These are phyloP conservation scores for Eufriesea mexicana DNA, from an alignment of 1,140 invertebrate genomes.

Conservation along the genomic window DNA sequence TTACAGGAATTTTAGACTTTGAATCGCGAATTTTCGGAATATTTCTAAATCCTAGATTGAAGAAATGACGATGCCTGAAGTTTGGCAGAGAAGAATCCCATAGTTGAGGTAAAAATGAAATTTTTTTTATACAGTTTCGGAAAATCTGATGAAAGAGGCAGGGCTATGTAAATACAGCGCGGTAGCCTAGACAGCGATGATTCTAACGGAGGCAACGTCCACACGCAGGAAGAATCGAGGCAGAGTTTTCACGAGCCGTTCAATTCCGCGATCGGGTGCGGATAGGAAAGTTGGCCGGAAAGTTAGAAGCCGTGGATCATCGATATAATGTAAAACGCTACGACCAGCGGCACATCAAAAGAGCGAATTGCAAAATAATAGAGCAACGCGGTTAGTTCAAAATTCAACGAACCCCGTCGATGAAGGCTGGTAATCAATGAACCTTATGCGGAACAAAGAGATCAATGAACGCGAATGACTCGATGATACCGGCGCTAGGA, in stretches of 20 bases:
- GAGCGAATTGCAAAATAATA: constrained; percentile 48
- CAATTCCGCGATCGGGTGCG: background rate
- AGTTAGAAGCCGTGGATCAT: constrained; percentile 17
- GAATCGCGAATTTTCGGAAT: no score
- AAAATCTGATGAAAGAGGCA: no score
- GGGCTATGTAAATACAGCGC: no score
- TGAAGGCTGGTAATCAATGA: constrained; percentile 39
- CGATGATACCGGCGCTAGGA: constrained; percentile 33
- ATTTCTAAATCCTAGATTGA: no score
- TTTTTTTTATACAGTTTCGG: no score
- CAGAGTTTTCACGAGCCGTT: background rate
- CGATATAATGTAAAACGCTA: constrained; percentile 29
- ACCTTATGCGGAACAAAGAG: constrained; percentile 39
- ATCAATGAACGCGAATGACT: constrained; percentile 54
- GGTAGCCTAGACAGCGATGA: background rate
- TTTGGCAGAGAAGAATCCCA: no score
- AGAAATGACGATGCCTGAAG: no score
- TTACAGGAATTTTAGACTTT: no score
- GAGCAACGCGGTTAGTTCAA: constrained; percentile 44
- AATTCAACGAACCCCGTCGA: constrained; percentile 39
- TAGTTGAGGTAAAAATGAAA: no score
- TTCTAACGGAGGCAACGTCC: background rate
- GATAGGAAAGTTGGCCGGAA: constrained; percentile 1
- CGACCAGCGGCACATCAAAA: constrained; percentile 24
- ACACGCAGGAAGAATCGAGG: background rate